Percentiles rank a stretch among this genome's conserved stretches.
phyloP scores from a whole-genome alignment of 2,113 vertebrate genomes.

The Taurulus bubalis region DNA sequence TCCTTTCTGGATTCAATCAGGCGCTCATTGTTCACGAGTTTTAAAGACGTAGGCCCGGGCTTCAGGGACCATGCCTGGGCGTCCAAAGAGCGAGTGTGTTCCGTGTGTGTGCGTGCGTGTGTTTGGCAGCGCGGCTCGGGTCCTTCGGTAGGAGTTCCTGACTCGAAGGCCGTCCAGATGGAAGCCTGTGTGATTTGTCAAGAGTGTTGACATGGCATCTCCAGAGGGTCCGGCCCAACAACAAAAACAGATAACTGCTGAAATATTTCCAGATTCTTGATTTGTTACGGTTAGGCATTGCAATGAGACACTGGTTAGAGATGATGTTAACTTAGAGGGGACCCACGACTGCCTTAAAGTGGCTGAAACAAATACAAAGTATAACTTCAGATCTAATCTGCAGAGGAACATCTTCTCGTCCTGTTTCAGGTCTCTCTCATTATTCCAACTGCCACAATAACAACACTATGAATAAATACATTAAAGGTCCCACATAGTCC shows the following conservation, averaged over 20 bases:
- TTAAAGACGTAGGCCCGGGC: conserved; percentile 48
- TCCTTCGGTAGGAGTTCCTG: conserved; percentile 25
- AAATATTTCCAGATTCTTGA: conserved; percentile 30
- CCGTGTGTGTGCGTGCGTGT: conserved; percentile 5
- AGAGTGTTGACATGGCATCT: conserved; percentile 49
- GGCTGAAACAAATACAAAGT: neutral
- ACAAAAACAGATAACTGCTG: conserved; percentile 45
- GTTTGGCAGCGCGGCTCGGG: conserved; percentile 14
- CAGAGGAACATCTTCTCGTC: neutral
- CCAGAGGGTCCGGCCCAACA: conserved; percentile 40
- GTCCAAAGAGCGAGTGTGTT: conserved; percentile 30
- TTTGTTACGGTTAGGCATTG: conserved; percentile 19
- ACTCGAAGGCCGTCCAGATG: conserved; percentile 49
- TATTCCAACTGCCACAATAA: conserved; percentile 28
- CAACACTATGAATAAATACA: conserved; percentile 41
- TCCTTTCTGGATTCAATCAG: conserved; percentile 51
- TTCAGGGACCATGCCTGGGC: conserved; percentile 19
- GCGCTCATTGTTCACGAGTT: conserved; percentile 46
- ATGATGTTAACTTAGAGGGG: neutral
- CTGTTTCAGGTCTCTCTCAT: neutral
- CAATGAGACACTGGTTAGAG: conserved; percentile 15
- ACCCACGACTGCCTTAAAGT: neutral
- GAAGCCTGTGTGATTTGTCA: conserved; percentile 42
- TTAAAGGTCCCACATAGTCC: too few species aligned
- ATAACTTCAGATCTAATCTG: neutral